Percentiles rank a stretch among this genome's conserved stretches.
These are phyloP conservation scores for Drosophila kuntzei DNA, from an alignment of 2,888 invertebrate species.

Conservation along the genomic window DNA sequence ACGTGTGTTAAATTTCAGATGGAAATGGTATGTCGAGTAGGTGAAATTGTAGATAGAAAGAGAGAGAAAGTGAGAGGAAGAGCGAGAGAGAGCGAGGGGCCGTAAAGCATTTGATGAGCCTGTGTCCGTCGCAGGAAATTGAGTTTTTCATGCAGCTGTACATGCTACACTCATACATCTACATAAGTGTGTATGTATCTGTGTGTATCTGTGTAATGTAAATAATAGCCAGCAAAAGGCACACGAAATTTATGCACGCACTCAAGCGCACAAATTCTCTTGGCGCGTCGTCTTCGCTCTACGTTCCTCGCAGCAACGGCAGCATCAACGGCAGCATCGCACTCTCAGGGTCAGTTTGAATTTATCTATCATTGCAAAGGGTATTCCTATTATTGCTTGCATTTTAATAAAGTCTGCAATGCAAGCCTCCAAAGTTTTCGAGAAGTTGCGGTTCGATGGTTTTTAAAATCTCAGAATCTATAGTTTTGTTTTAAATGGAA, in stretches of 20 bases:
- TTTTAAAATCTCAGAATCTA: too few relatives aligned
- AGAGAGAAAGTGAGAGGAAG: background rate
- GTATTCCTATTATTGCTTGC: background rate
- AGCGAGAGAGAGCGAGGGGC: conserved; percentile 25
- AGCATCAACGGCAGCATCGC: conserved; percentile 25
- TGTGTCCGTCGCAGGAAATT: conserved; percentile 79
- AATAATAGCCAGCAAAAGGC: conserved; percentile 65
- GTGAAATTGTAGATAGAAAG: background rate
- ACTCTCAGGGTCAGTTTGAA: conserved; percentile 64
- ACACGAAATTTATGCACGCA: conserved; percentile 68
- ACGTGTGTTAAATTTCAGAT: conserved; percentile 75
- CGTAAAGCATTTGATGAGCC: conserved; percentile 75
- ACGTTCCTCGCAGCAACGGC: conserved; percentile 20
- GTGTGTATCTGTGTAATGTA: conserved; percentile 49
- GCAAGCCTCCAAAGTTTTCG: too few relatives aligned
- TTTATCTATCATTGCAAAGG: conserved; percentile 1
- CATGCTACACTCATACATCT: conserved; percentile 6
- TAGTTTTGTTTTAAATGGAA: too few relatives aligned
- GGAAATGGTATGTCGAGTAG: conserved; percentile 1
- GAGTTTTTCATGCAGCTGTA: conserved; percentile 76
- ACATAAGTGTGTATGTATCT: conserved; percentile 17
- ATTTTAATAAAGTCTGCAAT: background rate
- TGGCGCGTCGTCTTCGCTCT: conserved; percentile 50
- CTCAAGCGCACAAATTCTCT: conserved; percentile 61
- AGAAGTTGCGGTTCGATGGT: too few relatives aligned